Conservation (phyloP, 1,140 invertebrate species). For the Phortica variegata region DNA sequence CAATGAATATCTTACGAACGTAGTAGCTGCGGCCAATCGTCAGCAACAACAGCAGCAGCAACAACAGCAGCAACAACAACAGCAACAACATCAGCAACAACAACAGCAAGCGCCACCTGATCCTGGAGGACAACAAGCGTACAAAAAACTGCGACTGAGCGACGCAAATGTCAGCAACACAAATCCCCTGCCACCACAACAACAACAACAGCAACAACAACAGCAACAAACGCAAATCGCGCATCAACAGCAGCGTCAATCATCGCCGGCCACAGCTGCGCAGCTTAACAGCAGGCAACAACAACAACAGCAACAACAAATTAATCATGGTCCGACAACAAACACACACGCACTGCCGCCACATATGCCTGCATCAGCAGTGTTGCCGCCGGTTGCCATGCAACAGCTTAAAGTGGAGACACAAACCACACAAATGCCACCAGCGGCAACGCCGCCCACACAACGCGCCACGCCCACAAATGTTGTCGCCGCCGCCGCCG, state of each 20-base stretch:
- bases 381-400: conserved; percentile 23
- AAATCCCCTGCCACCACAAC: conserved; percentile 49
- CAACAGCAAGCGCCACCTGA: conserved; percentile 40
- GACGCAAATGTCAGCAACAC: conserved; percentile 58
- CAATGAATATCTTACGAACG: conserved; percentile 44
- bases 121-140: conserved; percentile 63
- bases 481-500: conserved; percentile 2
- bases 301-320: conserved; percentile 22
- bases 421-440: conserved; percentile 27
- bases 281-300: conserved; percentile 20
- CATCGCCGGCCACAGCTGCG: conserved; percentile 28
- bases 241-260: conserved; percentile 28
- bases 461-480: conserved; percentile 11
- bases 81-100: conserved; percentile 33
- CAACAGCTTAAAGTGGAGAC: conserved; percentile 51
- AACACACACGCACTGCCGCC: conserved; percentile 12
- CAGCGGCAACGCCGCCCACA: conserved; percentile 16
- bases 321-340: conserved; percentile 23
- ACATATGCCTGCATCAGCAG: conserved; percentile 8
- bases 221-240: conserved; percentile 22
- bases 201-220: conserved; percentile 25
- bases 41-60: conserved; percentile 18
- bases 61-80: conserved; percentile 23
- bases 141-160: conserved; percentile 76
- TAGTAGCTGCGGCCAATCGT: conserved; percentile 24